A percentile compares a stretch with the other conserved stretches of the same genome.
Evolutionary conservation across 2,888 invertebrate species (phyloP).

Genomic region (Melikaiella ostensackeni): DNA sequence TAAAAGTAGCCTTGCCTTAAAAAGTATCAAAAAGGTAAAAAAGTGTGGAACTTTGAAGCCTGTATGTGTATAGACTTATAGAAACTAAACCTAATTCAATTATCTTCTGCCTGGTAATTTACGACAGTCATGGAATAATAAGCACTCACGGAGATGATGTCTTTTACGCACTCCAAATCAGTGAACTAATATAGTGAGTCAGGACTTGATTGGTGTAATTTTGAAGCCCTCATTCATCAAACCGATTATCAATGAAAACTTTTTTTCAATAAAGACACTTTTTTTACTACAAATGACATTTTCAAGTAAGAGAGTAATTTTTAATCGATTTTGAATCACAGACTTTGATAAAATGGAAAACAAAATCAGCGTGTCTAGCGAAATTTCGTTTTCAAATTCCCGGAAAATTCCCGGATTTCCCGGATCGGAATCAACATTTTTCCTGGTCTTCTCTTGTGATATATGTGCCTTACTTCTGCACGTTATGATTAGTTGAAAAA

Average conservation of each 20-base stretch:
- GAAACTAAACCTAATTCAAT: constrained; percentile 6
- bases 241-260: background rate
- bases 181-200: background rate
- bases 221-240: background rate
- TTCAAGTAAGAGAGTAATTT: background rate
- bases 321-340: background rate
- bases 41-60: no score
- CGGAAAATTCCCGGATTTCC: no score
- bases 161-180: background rate
- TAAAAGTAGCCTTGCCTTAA: no score
- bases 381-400: no score
- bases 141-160: background rate
- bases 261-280: background rate
- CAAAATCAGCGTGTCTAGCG: no score
- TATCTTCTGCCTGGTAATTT: constrained; percentile 9
- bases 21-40: no score
- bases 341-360: background rate
- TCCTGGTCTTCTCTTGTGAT: no score
- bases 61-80: constrained; percentile 11
- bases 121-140: constrained; percentile 23
- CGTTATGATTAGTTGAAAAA: no score
- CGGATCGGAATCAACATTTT: no score
- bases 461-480: no score
- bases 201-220: background rate
- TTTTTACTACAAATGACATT: background rate